A percentile compares a stretch with the other conserved stretches of the same genome.
Evolutionary conservation across 1,140 invertebrate genomes (phyloP).

Genomic region (Solenopsis invicta): DNA sequence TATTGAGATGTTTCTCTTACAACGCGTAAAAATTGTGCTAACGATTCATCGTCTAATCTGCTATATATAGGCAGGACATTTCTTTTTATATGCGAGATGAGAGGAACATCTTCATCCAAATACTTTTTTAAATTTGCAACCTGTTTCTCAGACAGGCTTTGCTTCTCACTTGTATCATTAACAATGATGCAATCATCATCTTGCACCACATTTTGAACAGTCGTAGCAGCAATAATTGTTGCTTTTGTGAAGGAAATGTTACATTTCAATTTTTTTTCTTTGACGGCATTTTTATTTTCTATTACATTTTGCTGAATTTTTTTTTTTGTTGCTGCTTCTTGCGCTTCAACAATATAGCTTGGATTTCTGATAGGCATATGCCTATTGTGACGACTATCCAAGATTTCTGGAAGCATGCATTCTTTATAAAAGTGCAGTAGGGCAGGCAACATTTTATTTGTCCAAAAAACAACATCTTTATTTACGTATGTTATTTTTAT

Average conservation of each 20-base stretch:
- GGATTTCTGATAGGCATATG: not conserved
- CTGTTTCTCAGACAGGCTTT: not conserved
- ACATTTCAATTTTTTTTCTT: not conserved
- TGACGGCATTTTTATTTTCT: not conserved
- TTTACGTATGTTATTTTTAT: no score
- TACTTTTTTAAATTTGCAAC: not conserved
- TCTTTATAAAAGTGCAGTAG: not conserved
- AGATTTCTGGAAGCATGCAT: no score
- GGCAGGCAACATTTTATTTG: not conserved
- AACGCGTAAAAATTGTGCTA: not conserved
- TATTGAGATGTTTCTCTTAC: not conserved
- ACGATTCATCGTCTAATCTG: no score
- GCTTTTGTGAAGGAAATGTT: not conserved
- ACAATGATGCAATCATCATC: not conserved
- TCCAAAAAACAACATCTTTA: no score
- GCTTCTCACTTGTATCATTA: not conserved
- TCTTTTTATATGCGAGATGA: not conserved
- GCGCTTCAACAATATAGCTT: not conserved
- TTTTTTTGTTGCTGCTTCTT: not conserved
- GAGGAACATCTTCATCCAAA: not conserved
- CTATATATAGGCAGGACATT: no score
- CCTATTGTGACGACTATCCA: not conserved
- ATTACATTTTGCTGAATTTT: not conserved
- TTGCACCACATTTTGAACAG: not conserved
- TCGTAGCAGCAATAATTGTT: not conserved